Conservation (phyloP, 1,140 invertebrate species). For the Trichoplusia ni region DNA sequence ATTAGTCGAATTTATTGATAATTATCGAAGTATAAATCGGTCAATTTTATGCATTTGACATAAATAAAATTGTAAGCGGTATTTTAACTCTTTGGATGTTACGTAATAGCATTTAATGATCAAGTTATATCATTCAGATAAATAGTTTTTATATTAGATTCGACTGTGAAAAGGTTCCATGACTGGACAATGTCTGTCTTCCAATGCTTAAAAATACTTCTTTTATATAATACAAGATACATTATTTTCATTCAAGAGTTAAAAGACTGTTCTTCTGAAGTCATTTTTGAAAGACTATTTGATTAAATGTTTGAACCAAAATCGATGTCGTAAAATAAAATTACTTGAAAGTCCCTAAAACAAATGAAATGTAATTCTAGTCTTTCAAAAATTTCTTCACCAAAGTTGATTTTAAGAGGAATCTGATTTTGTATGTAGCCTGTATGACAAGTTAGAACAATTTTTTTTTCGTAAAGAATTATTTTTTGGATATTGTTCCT, state of each 20-base stretch:
- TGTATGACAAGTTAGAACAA: slow-evolving; percentile 38
- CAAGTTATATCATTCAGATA: not conserved
- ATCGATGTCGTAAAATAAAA: not conserved
- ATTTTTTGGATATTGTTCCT: slow-evolving; percentile 30
- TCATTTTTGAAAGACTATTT: slow-evolving; percentile 2
- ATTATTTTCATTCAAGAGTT: slow-evolving; percentile 22
- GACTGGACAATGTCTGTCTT: not conserved
- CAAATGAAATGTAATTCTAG: not conserved
- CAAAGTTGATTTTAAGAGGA: not conserved
- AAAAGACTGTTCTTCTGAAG: slow-evolving; percentile 10
- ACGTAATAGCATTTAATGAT: not conserved
- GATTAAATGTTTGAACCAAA: not conserved
- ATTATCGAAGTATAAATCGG: no score
- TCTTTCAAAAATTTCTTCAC: not conserved
- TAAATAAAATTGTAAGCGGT: slow-evolving; percentile 6
- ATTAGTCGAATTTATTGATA: no score
- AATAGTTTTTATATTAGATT: not conserved
- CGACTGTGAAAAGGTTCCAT: not conserved
- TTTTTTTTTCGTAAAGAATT: slow-evolving; percentile 31
- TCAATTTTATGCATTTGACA: slow-evolving; percentile 10
- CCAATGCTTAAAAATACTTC: not conserved
- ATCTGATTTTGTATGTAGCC: slow-evolving; percentile 27
- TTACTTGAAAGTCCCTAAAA: no score
- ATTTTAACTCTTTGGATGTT: slow-evolving; percentile 24
- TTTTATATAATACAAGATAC: no score